These are phyloP conservation scores for Tetramorium simillimum DNA, from an alignment of 1,140 invertebrate species.

Conservation along the genomic window DNA sequence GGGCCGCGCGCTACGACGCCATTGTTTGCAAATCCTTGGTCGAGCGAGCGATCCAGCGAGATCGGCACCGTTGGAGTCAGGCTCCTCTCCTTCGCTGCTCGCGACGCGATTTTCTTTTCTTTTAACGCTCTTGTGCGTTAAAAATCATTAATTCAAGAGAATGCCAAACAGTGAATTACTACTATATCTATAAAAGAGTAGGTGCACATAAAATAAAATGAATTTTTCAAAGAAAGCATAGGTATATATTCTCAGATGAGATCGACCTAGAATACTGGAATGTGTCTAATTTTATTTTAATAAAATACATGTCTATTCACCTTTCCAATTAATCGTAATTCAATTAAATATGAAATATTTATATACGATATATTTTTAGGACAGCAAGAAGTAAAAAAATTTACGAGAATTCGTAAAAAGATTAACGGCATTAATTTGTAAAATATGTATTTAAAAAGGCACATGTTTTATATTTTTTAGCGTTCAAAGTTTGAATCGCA, in stretches of 20 bases:
- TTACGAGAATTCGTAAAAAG: neutral
- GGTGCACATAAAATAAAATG: neutral
- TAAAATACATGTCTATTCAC: neutral
- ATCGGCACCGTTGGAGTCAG: constrained; percentile 18
- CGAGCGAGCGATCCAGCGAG: constrained; percentile 70
- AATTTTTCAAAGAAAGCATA: neutral
- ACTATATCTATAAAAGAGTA: neutral
- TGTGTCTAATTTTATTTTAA: neutral
- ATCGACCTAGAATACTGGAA: neutral
- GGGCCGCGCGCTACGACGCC: constrained; percentile 79
- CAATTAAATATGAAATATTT: neutral
- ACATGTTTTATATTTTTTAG: neutral
- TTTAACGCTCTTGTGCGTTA: neutral
- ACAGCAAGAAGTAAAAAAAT: neutral
- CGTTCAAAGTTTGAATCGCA: neutral
- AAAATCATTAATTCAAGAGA: neutral
- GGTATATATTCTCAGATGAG: neutral
- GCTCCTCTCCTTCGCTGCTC: neutral
- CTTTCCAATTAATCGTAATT: neutral
- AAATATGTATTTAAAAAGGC: neutral
- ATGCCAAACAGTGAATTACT: neutral
- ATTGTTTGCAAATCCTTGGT: constrained; percentile 84
- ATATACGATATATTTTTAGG: neutral
- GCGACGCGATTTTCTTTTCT: constrained; percentile 22
- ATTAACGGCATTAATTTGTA: neutral